A percentile compares a stretch with the other conserved stretches of the same genome.
Evolutionary conservation across 2,888 invertebrate species (phyloP).

Genomic region (Lordiphosa fenestrarum): DNA sequence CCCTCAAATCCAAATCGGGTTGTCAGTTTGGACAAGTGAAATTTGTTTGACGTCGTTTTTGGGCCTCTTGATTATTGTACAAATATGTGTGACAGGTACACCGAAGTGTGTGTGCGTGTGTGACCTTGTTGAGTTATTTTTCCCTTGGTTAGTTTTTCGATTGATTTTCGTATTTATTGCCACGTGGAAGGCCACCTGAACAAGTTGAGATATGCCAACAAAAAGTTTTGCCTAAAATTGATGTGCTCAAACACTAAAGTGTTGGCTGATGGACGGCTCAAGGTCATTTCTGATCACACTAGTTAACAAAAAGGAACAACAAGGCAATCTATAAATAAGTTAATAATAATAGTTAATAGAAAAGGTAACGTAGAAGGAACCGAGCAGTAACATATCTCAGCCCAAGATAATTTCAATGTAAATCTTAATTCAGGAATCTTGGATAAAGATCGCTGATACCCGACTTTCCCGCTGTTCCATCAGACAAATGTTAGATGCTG

Average conservation of each 20-base stretch:
- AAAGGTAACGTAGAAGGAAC: too few species aligned
- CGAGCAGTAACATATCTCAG: too few species aligned
- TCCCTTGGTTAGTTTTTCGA: constrained; percentile 20
- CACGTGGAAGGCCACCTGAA: constrained; percentile 12
- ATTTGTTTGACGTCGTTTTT: constrained; percentile 38
- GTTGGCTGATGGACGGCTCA: too few species aligned
- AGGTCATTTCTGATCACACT: too few species aligned
- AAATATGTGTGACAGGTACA: neutral
- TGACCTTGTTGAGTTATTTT: constrained; percentile 21
- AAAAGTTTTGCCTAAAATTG: neutral
- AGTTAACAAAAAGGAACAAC: too few species aligned
- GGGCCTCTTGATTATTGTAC: constrained; percentile 7
- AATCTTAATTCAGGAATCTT: too few species aligned
- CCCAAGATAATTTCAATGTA: too few species aligned
- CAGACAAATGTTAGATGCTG: too few species aligned
- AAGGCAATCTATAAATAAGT: too few species aligned
- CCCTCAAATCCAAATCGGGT: constrained; percentile 1
- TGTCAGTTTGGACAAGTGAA: constrained; percentile 39
- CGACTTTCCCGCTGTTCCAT: too few species aligned
- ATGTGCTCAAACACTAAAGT: neutral
- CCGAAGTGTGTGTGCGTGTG: constrained; percentile 2
- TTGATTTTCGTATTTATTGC: constrained; percentile 26
- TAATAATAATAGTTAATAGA: too few species aligned
- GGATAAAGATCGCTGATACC: too few species aligned
- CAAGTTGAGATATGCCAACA: neutral